Base-by-base conservation (phyloP, 1,140 invertebrate genomes). In the Heliconius congener region DNA sequence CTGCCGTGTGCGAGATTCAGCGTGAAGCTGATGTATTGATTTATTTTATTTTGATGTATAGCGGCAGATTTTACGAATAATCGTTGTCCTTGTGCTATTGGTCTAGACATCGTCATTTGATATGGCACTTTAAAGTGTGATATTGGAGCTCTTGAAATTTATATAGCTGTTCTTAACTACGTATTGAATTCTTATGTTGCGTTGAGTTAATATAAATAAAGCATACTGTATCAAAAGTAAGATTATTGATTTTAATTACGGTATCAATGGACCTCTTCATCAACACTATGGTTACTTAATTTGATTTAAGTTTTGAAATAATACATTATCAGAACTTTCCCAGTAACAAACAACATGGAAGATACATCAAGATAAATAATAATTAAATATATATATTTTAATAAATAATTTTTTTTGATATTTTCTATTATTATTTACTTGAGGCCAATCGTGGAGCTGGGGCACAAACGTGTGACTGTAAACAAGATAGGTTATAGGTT, bases 21-120 rank as follows among this genome's bases (percentile, higher is more conserved):
- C 11, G 42, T 46, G 42, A 46, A 46, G 11, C 39, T 39, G 39
- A 34, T 34, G 34, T 4, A 34, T 34, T 34, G 30, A 34, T 34
- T 34, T 34, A 34, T 34, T 34, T 34, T 4, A 34, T 34, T 34
- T 34, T 74, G 74, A 77, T 75, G 78, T 87, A 70, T 82, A 83
- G 84, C 83, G 76, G 71, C 39, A 66, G 79, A 73, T 76, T 66
- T 76, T 76, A 80, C 55, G 71, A 75, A 80, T 80, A 80, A 76
- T 83, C 76, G 66, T 42, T 27, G 73, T 77, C 80, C 80, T 81
- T 81, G 80, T 73, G 71, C 39, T 76, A 66, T 66, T 66, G 11
- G 80, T 77, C 80, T 39, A 52, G 27, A 75, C 76, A 75, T 34
- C 73, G 80, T 78, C 76, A 75, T 81, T 72, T 75, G 76, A 81